These are phyloP conservation scores for Synodontis membranacea DNA, from an alignment of 2,113 vertebrate genomes.

Conservation along the genomic window DNA sequence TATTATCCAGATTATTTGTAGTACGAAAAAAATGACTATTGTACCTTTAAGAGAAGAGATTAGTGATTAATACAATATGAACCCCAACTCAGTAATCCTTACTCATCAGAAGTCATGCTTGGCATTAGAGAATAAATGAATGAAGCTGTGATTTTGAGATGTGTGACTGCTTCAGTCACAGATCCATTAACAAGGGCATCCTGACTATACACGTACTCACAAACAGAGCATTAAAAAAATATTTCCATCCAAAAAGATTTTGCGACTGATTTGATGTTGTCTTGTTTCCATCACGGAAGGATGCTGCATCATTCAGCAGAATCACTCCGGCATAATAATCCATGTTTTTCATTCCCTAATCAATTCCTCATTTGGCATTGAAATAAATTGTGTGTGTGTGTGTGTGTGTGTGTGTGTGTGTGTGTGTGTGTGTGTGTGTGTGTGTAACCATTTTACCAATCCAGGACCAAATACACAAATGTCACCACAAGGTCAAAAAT, in stretches of 20 bases:
- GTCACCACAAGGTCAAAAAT: too few species aligned
- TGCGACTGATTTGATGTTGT: neutral
- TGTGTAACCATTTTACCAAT: neutral
- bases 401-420: neutral
- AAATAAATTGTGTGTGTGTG: neutral
- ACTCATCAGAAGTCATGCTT: neutral
- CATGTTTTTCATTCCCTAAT: neutral
- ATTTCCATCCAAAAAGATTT: neutral
- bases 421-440: neutral
- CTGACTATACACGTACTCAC: neutral
- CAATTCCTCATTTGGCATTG: neutral
- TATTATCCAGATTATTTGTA: neutral
- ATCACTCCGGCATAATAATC: conserved; percentile 30
- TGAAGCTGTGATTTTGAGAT: neutral
- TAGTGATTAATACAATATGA: neutral
- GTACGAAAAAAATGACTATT: neutral
- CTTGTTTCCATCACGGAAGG: neutral
- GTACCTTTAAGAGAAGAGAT: neutral
- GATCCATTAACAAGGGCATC: conserved; percentile 12
- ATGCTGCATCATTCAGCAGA: neutral
- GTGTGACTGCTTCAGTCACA: conserved; percentile 23
- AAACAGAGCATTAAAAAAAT: neutral
- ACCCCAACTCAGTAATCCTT: neutral
- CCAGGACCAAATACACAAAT: neutral
- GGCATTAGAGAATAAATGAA: neutral